Evolutionary conservation across 2,888 invertebrate genomes (phyloP).

Genomic region (Nomada fabriciana): DNA sequence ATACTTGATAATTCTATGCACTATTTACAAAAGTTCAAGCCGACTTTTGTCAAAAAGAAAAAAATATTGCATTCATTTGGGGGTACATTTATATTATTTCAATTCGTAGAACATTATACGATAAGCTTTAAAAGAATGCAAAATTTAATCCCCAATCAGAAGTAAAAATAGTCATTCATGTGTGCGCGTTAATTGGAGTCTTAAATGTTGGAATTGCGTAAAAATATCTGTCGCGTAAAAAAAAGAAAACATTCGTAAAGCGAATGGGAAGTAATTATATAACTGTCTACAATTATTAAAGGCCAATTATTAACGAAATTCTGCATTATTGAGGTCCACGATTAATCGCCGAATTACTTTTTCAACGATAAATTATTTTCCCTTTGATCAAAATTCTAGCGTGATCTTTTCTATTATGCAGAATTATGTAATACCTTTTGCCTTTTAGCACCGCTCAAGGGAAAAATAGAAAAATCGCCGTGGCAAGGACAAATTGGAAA

Average conservation of each 20-base stretch:
- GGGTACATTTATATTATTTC: no score
- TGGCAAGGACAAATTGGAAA: constrained; percentile 18
- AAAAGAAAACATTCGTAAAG: neutral
- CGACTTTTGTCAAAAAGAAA: no score
- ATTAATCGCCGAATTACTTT: neutral
- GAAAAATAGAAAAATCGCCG: constrained; percentile 4
- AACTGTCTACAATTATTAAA: neutral
- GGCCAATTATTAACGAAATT: neutral
- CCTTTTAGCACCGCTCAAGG: neutral
- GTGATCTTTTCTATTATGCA: neutral
- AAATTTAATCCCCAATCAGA: neutral
- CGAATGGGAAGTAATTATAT: constrained; percentile 15
- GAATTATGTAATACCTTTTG: neutral
- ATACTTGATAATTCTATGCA: neutral
- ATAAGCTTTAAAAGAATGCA: no score
- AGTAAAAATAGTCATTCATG: neutral
- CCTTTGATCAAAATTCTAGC: neutral
- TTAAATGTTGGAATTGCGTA: neutral
- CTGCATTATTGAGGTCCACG: neutral
- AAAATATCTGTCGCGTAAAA: neutral
- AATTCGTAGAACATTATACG: no score
- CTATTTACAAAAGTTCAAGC: no score
- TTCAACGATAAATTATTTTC: neutral
- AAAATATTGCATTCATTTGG: no score
- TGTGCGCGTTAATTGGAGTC: neutral